Base-by-base conservation (phyloP, 2,113 vertebrate species). In the Pandion haliaetus region DNA sequence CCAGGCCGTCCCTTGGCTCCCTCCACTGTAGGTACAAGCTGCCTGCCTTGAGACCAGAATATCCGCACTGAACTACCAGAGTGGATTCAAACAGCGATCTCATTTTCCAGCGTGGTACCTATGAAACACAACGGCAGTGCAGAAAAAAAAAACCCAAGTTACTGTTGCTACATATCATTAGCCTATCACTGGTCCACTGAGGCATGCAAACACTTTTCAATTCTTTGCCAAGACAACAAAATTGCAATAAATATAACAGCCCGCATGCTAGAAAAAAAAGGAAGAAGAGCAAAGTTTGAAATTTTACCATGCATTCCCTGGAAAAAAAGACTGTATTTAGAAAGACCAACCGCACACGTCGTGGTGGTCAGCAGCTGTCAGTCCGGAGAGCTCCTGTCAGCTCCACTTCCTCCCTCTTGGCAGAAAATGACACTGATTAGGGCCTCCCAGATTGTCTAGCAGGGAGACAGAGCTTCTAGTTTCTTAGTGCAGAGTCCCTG, bases 181-280 rank as follows among this genome's bases (percentile, higher is more conserved):
- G 74, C 81, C 63, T 86, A 67, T 88, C 88, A 85, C 62, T 66
- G 67, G 79, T 67, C 92, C 67, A 86, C 67, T 47, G 90, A 90
- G 76, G 90, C 71, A 86, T 50, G 42, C 36, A 86, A 92, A 93
- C 58, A 66, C 59, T 88, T 94, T 47, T 38, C 26, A 94, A 58
- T 81, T 93, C 79, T 83, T 93, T 78, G 80, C 90, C 67, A 90
- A 94, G 82, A 94, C 79, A 96, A 79, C 44, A 91, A 95, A 95
- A 86, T 63, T 81, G 42, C 50, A 86, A 71, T 71, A 92, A 94
- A 83, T 67, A 44, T 31, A 88, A 82, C 16, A 82, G 40, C 5
- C 55, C 6, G 7, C 16, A 26, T 40, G 38, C 45, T 78, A 32
- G 50, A 59, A 86, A 95, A 59, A 86, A 95, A 54, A 40, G 16